These are phyloP conservation scores for Steatornis caripensis DNA, from an alignment of 2,113 vertebrate species.

Conservation along the genomic window DNA sequence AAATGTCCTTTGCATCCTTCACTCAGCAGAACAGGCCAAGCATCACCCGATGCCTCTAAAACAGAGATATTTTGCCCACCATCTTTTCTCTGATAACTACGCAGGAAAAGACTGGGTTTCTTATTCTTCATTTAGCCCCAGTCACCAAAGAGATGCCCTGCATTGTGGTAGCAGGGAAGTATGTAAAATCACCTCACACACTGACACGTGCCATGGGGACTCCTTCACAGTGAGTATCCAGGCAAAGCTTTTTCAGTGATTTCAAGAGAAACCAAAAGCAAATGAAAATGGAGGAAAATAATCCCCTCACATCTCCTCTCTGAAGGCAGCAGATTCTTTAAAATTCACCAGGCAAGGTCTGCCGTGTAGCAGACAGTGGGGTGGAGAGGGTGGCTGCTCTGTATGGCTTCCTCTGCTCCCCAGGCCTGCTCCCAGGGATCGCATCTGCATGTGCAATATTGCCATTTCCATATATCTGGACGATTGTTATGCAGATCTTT, in stretches of 20 bases:
- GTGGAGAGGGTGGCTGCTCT: background rate
- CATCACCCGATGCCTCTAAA: background rate
- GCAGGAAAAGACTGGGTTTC: background rate
- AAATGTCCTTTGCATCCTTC: background rate
- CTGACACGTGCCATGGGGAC: rapidly evolving
- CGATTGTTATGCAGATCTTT: background rate
- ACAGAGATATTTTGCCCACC: background rate
- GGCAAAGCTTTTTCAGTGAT: background rate
- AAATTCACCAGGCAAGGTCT: conserved; percentile 7
- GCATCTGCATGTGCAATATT: background rate
- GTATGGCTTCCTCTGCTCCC: background rate
- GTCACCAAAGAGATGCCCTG: background rate
- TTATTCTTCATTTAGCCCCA: background rate
- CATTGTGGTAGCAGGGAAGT: background rate
- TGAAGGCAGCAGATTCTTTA: background rate
- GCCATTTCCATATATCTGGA: background rate
- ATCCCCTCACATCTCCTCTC: background rate
- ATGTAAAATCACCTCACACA: background rate
- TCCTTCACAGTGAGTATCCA: background rate
- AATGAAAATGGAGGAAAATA: background rate
- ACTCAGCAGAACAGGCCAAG: background rate
- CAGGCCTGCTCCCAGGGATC: background rate
- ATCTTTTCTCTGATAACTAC: background rate
- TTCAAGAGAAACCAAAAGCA: background rate
- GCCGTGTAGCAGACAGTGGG: background rate